These are phyloP conservation scores for Maniola hyperantus DNA, from an alignment of 2,888 invertebrate genomes.

Conservation along the genomic window DNA sequence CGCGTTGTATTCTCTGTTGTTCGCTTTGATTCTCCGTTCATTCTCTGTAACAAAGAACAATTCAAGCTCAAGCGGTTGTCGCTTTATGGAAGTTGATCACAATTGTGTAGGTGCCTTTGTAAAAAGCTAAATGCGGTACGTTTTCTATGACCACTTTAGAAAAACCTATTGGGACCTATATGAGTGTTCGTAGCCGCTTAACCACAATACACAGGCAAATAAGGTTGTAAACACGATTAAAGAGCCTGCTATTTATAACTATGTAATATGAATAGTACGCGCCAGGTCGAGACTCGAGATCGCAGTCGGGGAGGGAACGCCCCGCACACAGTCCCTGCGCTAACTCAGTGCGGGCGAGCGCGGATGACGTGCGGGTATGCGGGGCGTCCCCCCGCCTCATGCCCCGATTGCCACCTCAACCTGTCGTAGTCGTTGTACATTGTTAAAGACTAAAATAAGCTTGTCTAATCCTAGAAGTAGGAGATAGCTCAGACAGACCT, in stretches of 20 bases:
- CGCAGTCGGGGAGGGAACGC: no score
- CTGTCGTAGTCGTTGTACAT: no score
- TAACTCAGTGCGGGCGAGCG: no score
- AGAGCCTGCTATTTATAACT: background rate
- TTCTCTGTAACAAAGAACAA: conserved; percentile 90
- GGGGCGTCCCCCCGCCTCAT: no score
- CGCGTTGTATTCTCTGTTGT: conserved; percentile 97
- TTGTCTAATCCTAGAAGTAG: no score
- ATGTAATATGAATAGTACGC: no score
- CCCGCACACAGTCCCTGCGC: no score
- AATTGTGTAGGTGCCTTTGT: conserved; percentile 1
- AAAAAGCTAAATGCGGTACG: conserved; percentile 3
- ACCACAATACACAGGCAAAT: background rate
- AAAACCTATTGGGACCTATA: background rate
- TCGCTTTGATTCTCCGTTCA: conserved; percentile 98
- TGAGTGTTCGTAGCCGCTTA: background rate
- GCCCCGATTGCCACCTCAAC: no score
- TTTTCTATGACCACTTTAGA: background rate
- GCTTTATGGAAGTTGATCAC: conserved; percentile 22
- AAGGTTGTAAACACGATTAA: background rate
- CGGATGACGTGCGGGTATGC: no score
- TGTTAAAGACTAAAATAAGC: no score
- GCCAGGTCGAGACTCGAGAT: no score
- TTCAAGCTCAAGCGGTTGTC: conserved; percentile 30
- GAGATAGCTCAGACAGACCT: no score